These are phyloP conservation scores for Drosophila kambysellisi DNA, from an alignment of 2,888 invertebrate species.

Conservation along the genomic window DNA sequence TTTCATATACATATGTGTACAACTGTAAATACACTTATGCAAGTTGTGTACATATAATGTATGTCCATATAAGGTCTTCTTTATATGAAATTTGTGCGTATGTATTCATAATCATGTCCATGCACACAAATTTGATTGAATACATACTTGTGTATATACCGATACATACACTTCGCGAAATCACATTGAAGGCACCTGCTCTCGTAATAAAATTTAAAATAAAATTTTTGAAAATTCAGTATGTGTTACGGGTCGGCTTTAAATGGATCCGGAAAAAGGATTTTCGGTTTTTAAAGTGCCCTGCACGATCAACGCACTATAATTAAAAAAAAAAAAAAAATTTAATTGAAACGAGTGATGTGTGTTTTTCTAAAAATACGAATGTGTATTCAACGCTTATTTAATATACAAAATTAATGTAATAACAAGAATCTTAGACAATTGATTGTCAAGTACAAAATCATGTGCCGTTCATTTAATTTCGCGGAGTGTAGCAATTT, in stretches of 20 bases:
- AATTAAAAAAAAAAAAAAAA: background rate
- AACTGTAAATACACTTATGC: background rate
- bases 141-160: background rate
- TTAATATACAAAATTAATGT: background rate
- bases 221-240: background rate
- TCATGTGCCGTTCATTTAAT: background rate
- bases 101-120: background rate
- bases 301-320: background rate
- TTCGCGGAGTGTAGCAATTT: slow-evolving; percentile 9
- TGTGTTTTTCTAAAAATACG: background rate
- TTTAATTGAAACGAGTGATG: background rate
- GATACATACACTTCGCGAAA: background rate
- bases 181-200: background rate
- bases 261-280: background rate
- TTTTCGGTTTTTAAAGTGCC: background rate
- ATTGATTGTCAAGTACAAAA: background rate
- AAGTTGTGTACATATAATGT: slow-evolving; percentile 2
- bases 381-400: background rate
- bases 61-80: slow-evolving; percentile 4
- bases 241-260: background rate
- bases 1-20: slow-evolving; percentile 9
- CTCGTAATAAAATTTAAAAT: background rate
- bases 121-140: background rate
- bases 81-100: background rate
- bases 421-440: background rate